These are phyloP conservation scores for Camponotus pennsylvanicus DNA, from an alignment of 1,140 invertebrate species.

Conservation along the genomic window DNA sequence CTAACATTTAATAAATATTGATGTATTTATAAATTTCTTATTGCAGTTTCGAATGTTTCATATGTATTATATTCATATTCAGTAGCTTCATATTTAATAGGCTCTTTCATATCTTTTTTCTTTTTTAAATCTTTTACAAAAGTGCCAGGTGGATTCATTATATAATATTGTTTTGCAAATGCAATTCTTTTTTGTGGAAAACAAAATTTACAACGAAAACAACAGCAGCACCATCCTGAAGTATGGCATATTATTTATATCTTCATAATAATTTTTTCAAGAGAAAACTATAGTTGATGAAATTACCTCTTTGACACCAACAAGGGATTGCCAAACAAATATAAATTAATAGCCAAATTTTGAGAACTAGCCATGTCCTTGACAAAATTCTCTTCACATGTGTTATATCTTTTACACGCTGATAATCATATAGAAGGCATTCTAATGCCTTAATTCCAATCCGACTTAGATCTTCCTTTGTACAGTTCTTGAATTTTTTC, in stretches of 20 bases:
- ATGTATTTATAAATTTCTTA: slow-evolving; percentile 77
- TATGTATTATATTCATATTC: slow-evolving; percentile 76
- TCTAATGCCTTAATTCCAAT: slow-evolving; percentile 76
- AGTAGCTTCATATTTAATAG: slow-evolving; percentile 75
- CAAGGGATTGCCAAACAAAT: slow-evolving; percentile 77
- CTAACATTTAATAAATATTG: slow-evolving; percentile 12
- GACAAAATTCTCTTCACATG: slow-evolving; percentile 62
- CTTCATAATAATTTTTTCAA: slow-evolving; percentile 15
- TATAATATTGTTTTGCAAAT: slow-evolving; percentile 77
- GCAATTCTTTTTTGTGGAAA: slow-evolving; percentile 77
- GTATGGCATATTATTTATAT: slow-evolving; percentile 3
- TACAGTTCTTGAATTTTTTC: slow-evolving; percentile 77
- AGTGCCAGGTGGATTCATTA: slow-evolving; percentile 77
- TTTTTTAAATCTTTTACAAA: slow-evolving; percentile 57
- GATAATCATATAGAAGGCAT: slow-evolving; percentile 76
- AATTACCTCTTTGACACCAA: slow-evolving; percentile 81
- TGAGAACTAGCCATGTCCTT: slow-evolving; percentile 75
- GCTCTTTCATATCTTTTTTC: slow-evolving; percentile 6
- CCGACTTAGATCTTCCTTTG: slow-evolving; percentile 69
- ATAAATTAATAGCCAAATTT: slow-evolving; percentile 80
- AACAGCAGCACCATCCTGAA: slow-evolving; percentile 83
- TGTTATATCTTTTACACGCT: slow-evolving; percentile 67
- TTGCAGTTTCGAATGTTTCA: slow-evolving; percentile 73
- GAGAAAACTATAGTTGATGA: slow-evolving; percentile 21
- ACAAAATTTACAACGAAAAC: slow-evolving; percentile 78